Evolutionary conservation across 2,888 invertebrate genomes (phyloP).

Genomic region (Oconnorella tubifera): DNA sequence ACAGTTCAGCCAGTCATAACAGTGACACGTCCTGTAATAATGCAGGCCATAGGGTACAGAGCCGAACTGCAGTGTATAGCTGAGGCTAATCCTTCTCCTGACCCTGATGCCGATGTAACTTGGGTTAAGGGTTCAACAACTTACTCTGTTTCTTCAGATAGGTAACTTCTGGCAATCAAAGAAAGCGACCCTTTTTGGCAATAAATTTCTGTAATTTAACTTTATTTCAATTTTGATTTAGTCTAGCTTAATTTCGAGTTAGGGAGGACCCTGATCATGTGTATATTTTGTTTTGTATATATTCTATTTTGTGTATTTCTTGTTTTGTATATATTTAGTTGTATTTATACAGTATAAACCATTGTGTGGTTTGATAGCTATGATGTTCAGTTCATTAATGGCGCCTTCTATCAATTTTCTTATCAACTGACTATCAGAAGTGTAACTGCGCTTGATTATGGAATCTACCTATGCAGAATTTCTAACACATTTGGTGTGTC

Average conservation of each 20-base stretch:
- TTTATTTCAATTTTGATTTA: too few relatives aligned
- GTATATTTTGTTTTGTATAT: too few relatives aligned
- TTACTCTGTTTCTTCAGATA: constrained; percentile 24
- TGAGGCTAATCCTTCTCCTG: constrained; percentile 34
- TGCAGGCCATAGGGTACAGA: constrained; percentile 33
- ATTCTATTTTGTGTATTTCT: too few relatives aligned
- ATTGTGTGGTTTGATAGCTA: constrained; percentile 26
- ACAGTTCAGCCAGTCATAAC: constrained; percentile 32
- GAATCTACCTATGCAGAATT: constrained; percentile 32
- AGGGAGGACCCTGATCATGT: too few relatives aligned
- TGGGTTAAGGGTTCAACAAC: constrained; percentile 27
- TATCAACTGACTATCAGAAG: constrained; percentile 36
- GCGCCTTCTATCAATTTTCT: constrained; percentile 34
- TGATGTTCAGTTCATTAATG: constrained; percentile 24
- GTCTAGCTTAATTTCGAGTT: too few relatives aligned
- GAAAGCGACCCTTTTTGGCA: too few relatives aligned
- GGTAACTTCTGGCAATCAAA: too few relatives aligned
- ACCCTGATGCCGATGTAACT: constrained; percentile 13
- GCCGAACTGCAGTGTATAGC: constrained; percentile 37
- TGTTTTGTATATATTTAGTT: too few relatives aligned
- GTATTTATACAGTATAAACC: too few relatives aligned
- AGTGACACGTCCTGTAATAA: constrained; percentile 11
- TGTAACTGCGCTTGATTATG: constrained; percentile 33
- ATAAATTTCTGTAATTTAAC: too few relatives aligned
- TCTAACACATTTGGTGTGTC: constrained; percentile 25